Evolutionary conservation across 1,140 invertebrate genomes (phyloP).

Genomic region (Drosophila triauraria): DNA sequence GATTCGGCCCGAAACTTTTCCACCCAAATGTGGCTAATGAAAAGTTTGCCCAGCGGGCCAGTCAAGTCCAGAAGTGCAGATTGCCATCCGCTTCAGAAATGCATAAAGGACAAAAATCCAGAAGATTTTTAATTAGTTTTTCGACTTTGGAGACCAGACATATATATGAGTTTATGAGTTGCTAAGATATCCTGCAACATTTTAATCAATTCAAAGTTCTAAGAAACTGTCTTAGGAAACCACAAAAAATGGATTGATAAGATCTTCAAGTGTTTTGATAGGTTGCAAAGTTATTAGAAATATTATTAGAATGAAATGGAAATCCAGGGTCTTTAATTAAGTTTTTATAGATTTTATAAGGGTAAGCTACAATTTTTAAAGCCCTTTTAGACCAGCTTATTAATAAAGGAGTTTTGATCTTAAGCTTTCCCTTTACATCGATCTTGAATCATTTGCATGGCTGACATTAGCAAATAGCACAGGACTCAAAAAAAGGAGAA

Average conservation of each 20-base stretch:
- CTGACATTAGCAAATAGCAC: background rate
- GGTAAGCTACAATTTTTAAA: background rate
- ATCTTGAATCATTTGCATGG: slow-evolving; percentile 10
- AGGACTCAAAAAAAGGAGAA: background rate
- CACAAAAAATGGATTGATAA: too few species aligned
- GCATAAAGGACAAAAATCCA: slow-evolving; percentile 49
- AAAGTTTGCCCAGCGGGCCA: slow-evolving; percentile 54
- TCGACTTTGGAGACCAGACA: slow-evolving; percentile 13
- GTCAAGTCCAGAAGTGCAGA: slow-evolving; percentile 32
- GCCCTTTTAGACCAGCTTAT: background rate
- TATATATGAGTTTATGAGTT: slow-evolving; percentile 7
- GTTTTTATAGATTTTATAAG: background rate
- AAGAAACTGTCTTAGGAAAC: background rate
- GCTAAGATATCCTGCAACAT: background rate
- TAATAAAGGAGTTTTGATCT: slow-evolving; percentile 14
- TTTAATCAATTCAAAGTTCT: slow-evolving; percentile 17
- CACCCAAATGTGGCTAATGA: slow-evolving; percentile 60
- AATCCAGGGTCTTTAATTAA: too few species aligned
- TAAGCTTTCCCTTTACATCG: slow-evolving; percentile 3
- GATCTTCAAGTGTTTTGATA: too few species aligned
- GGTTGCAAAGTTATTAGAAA: too few species aligned
- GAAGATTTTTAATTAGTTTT: slow-evolving; percentile 60
- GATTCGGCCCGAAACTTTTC: slow-evolving; percentile 58
- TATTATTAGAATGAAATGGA: too few species aligned
- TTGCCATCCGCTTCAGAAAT: slow-evolving; percentile 34